Base-by-base conservation (phyloP, 2,113 vertebrate genomes). In the Mastomys coucha region DNA sequence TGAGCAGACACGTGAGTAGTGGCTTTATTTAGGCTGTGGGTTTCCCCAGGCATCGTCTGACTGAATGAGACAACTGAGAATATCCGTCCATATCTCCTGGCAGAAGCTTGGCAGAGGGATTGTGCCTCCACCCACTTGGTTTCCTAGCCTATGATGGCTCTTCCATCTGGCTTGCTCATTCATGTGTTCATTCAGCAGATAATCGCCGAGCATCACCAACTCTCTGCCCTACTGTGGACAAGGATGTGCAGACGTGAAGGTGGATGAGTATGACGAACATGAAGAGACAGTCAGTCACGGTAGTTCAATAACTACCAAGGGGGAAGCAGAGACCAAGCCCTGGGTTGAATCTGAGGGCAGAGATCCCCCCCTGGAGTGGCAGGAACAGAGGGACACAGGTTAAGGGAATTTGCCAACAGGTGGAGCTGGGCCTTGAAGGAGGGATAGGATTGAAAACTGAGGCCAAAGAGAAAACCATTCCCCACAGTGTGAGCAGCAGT, bases 151-250 rank as follows among this genome's bases (percentile, higher is more conserved):
- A 6, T 3, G 85, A 70, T 65, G 94, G 39, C 36, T 72, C 88
- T 39, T 95, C 92, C 91, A 31, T 97, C 96, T 98, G 96, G 76
- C 81, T 73, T n/a, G 42, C 20, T 97, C 95, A 95, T 92, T 93
- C 92, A 72, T 9, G 3, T 65, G 53, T 89, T 95, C 94, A 91
- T 93, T 97, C 95, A 96, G 49, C 67, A 91, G 58, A 49, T 88
- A 33, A 56, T 36, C 10, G 16, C 10, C 1, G 76, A 76, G 81
- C 49, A 5, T 45, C 36, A 11, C 67, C 0, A 1, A 58, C 22
- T 45, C 56, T 65, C 75, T 58, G 87, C 4, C 88, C 80, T 58
- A 20, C 53, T 0, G 1, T 19, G 80, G 92, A 67, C 63, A 22
- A 87, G 73, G 36, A 42, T 36, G 36, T 0, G 0, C 42, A 28